Evolutionary conservation across 2,888 invertebrate species (phyloP), one percentile per base, ranked within the genome.

Genomic region (Drosophila buzzatii): DNA sequence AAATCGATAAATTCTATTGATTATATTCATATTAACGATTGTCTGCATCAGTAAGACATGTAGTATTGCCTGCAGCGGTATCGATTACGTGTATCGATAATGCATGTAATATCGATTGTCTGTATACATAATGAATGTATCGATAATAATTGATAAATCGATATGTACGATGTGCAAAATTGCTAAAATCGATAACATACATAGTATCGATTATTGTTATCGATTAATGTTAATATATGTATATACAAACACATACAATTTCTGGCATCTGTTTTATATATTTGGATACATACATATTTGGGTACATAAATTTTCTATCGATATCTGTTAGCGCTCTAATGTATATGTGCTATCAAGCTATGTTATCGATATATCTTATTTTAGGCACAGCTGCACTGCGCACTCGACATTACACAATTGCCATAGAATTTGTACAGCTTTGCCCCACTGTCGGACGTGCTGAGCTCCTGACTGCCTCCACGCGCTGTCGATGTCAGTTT

Each of bases 401-500:
- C n/a, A n/a, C n/a, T n/a, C n/a, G n/a, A n/a, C n/a, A n/a, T n/a
- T n/a, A n/a, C n/a, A n/a, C n/a, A n/a, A n/a, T n/a, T n/a, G n/a
- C 14, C 14, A 39, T 16, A 0, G 6, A 5, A 16, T 37, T 16
- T 6, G 2, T 14, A 16, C 6, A 16, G 14, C 14, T 37, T 39
- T 39, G 16, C 0, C 9, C 42, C 59, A 59, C 59, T 41, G 59
- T 59, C 49, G 18, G 3, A 7, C 12, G 9, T n/a, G 14, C 39
- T 53, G 18, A 47, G 6, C 53, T 47, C 23, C 37, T 39, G 51
- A 51, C 31, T 39, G 42, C n/a, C 51, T 27, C 41, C 39, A 53
- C 16, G 37, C 56, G 63, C 55, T 51, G 49, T 61, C 77, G 70
- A 58, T 76, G 84, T 82, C 87, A 84, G 84, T 62, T 79, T 55